Evolutionary conservation across 53 echinoderm and acorn worm species (phyloP).

Genomic region (Patiria pectinifera): DNA sequence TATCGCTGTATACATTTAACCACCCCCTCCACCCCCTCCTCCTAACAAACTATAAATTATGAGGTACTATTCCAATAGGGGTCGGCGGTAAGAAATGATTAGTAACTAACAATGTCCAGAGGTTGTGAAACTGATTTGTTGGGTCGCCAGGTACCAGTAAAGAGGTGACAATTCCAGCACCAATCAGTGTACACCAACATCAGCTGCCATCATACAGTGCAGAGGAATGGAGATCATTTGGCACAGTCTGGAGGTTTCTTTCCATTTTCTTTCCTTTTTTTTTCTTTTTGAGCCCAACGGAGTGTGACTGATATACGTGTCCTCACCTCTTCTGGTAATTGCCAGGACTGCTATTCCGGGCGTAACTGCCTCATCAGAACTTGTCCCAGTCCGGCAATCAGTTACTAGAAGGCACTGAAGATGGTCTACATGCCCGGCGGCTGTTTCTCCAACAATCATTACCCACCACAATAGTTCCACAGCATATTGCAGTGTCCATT

Average conservation of each 20-base stretch:
- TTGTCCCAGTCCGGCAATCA: not conserved
- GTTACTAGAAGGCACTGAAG: not conserved
- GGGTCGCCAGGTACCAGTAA: not conserved
- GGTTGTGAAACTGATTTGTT: not conserved
- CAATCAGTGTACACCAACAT: not conserved
- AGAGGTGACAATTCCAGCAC: not conserved
- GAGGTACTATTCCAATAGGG: not conserved
- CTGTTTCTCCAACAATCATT: not conserved
- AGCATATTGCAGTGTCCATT: not conserved
- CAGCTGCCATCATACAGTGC: not conserved
- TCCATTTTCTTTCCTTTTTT: not conserved
- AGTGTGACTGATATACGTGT: not conserved
- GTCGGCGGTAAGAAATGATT: not conserved
- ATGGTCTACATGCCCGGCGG: not conserved
- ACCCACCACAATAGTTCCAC: not conserved
- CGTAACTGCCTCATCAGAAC: not conserved
- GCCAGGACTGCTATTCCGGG: not conserved
- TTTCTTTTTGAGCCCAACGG: not conserved
- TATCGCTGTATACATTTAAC: not conserved
- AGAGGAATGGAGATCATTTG: not conserved
- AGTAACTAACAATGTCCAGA: not conserved
- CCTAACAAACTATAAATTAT: constrained; percentile 15
- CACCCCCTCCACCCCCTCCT: not conserved
- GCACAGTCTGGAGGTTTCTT: not conserved
- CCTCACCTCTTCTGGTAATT: not conserved